Conservation (phyloP, 2,888 invertebrate species). For the Syritta pipiens region DNA sequence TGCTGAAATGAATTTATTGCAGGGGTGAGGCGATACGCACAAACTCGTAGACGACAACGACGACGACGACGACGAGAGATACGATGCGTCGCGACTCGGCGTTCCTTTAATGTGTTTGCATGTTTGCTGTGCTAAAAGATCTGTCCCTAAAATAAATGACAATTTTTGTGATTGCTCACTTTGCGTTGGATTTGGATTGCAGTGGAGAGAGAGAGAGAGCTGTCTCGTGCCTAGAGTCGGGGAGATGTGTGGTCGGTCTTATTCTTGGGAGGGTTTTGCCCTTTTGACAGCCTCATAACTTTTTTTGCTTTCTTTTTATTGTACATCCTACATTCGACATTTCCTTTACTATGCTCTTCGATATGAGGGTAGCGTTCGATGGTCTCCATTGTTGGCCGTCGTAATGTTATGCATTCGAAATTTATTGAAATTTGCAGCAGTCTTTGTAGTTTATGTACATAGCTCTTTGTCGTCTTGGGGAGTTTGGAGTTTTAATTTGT, state of each 20-base stretch:
- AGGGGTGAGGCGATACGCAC: slow-evolving; percentile 32
- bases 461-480: not conserved
- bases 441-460: too few relatives aligned
- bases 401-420: slow-evolving; percentile 41
- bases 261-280: slow-evolving; percentile 29
- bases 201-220: not conserved
- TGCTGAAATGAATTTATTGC: slow-evolving; percentile 42
- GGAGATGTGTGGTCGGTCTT: slow-evolving; percentile 15
- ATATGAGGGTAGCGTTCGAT: too few relatives aligned
- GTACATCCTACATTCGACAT: not conserved
- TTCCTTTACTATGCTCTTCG: slow-evolving; percentile 11
- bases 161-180: slow-evolving; percentile 69
- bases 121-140: slow-evolving; percentile 69
- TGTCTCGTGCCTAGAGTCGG: slow-evolving; percentile 13
- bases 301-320: slow-evolving; percentile 17
- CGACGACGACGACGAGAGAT: too few relatives aligned
- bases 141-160: slow-evolving; percentile 67
- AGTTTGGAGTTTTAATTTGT: too few relatives aligned
- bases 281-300: slow-evolving; percentile 45
- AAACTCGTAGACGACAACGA: too few relatives aligned
- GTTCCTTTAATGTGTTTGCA: slow-evolving; percentile 66
- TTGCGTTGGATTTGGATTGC: slow-evolving; percentile 25
- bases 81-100: not conserved
- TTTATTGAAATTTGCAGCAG: slow-evolving; percentile 26
- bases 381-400: too few relatives aligned